Evolutionary conservation across 2,113 vertebrate species (phyloP), one percentile per base, ranked within the genome.

Genomic region (Oncorhynchus nerka): DNA sequence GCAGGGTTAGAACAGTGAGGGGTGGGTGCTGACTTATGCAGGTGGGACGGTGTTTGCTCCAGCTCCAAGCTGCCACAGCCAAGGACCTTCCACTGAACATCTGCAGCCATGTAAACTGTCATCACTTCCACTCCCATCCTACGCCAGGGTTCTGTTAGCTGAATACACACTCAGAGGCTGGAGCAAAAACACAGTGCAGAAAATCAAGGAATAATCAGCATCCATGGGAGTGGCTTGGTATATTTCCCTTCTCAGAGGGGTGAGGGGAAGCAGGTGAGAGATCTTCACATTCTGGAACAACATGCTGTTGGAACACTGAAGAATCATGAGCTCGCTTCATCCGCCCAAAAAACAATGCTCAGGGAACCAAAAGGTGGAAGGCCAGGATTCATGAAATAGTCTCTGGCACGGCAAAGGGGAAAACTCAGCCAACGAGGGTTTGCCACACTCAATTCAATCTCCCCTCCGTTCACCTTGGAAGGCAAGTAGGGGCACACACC

Each of bases 391-490:
- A 30, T 39, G 61, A 22, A 28, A 59, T 24, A 74, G 59, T 71
- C 80, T 76, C 77, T 72, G 75, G 19, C 68, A 22, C 73, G 75
- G 81, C 73, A 62, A 76, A 71, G 77, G 19, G 34, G 85, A 75
- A 77, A 82, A 82, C 81, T 85, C 78, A 83, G 85, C 86, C 86
- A 88, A 83, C 73, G 85, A 88, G 85, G 84, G 12, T 88, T 84
- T 81, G 85, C 83, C 78, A 81, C 84, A 87, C 81, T 82, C 49
- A 79, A 81, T 80, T 72, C 75, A 79, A 73, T 81, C 77, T 78
- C 73, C 70, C 62, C 45, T 88, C 66, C 68, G 83, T 81, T 69
- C 81, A 79, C 74, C 80, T 85, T 12, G 49, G 28, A 26, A 32
- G 19, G 0, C 55, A 75, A 64, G 64, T 76, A 83, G 15, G 75